Evolutionary conservation across 2,113 vertebrate species (phyloP).

Genomic region (Gavialis gangeticus): DNA sequence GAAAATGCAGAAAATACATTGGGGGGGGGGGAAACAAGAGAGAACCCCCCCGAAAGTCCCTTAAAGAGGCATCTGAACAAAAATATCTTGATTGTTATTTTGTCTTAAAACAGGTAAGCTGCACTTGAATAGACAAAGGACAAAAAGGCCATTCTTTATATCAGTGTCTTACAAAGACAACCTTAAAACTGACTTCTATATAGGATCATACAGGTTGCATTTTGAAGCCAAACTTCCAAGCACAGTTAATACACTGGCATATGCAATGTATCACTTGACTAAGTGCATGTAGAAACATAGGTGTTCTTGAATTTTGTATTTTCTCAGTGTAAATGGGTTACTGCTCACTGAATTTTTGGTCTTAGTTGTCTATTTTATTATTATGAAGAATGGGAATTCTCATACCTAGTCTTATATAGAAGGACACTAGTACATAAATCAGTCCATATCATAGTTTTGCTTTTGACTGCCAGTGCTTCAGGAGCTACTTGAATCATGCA

Average conservation of each 20-base stretch:
- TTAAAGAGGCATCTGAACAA: not conserved
- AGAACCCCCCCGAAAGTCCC: not conserved
- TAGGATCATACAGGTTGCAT: not conserved
- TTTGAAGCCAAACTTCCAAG: not conserved
- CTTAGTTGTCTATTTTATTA: not conserved
- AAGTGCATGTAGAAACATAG: not conserved
- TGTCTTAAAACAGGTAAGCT: not conserved
- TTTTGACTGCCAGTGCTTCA: not conserved
- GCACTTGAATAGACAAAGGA: rapidly evolving
- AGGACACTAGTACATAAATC: not conserved
- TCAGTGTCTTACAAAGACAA: not conserved
- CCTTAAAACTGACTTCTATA: not conserved
- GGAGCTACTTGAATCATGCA: not conserved
- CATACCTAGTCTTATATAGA: not conserved
- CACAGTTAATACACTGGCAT: not conserved
- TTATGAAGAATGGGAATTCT: not conserved
- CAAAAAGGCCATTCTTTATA: not conserved
- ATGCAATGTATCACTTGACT: not conserved
- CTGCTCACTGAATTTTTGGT: not conserved
- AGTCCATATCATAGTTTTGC: not conserved
- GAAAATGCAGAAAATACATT: too few species aligned
- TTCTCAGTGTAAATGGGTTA: not conserved
- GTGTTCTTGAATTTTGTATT: not conserved
- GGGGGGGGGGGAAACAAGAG: not conserved
- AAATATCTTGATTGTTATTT: not conserved